phyloP scores from a whole-genome alignment of 2,888 invertebrate species.

The Argyra leucocephala region DNA sequence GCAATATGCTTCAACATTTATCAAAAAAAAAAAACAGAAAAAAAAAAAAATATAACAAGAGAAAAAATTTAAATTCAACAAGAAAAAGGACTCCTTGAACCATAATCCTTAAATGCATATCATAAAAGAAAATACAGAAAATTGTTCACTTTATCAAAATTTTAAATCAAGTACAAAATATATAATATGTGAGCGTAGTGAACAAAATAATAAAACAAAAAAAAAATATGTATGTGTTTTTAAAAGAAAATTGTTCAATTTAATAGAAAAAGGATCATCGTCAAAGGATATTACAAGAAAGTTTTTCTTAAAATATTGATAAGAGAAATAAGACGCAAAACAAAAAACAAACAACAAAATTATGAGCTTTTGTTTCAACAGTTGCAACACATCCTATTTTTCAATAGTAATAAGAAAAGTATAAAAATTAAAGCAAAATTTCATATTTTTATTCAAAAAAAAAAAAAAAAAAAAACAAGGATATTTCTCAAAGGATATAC shows the following conservation, averaged over 20 bases:
- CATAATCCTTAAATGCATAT: constrained; percentile 1
- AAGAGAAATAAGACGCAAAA: not conserved
- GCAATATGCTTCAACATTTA: not conserved
- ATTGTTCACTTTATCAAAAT: not conserved
- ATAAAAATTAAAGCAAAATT: too few species aligned
- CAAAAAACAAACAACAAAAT: not conserved
- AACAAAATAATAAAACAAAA: not conserved
- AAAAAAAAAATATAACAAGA: not conserved
- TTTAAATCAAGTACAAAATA: not conserved
- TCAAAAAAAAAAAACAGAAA: too few species aligned
- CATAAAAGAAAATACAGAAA: not conserved
- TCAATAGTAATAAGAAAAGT: too few species aligned
- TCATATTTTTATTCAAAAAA: too few species aligned
- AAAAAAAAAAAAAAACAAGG: too few species aligned
- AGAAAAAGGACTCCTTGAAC: not conserved
- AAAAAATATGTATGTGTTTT: not conserved
- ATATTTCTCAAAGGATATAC: too few species aligned
- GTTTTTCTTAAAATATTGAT: not conserved
- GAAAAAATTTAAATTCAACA: not conserved
- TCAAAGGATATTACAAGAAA: not conserved
- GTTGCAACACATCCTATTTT: not conserved
- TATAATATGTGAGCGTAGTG: not conserved
- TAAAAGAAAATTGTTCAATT: not conserved
- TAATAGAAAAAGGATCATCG: not conserved
- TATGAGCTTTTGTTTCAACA: not conserved